Conservation (phyloP, 2,888 invertebrate species). For the Tanaodytes sp. region DNA sequence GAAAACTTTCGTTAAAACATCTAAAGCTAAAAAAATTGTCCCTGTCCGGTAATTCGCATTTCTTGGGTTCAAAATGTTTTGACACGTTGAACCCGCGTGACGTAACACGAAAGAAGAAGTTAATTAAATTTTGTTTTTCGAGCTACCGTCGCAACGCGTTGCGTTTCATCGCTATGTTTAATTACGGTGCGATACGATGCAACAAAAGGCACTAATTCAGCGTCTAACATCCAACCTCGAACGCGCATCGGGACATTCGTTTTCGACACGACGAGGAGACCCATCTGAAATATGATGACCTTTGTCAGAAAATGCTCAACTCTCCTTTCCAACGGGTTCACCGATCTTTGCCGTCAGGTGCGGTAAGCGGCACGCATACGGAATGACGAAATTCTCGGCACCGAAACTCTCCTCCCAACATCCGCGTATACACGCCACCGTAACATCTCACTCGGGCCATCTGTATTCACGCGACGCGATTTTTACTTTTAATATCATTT, state of each 20-base stretch:
- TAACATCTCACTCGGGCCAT: conserved; percentile 14
- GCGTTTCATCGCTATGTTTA: no score
- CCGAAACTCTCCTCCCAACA: conserved; percentile 29
- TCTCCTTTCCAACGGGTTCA: conserved; percentile 50
- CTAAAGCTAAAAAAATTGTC: no score
- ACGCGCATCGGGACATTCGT: conserved; percentile 18
- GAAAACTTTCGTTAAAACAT: no score
- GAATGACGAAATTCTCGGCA: conserved; percentile 37
- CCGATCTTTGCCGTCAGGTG: conserved; percentile 39
- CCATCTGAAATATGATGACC: conserved; percentile 35
- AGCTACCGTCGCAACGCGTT: no score
- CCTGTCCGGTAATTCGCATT: no score
- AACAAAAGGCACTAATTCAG: conserved; percentile 7
- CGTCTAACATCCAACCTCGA: conserved; percentile 1
- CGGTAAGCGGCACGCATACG: conserved; percentile 20
- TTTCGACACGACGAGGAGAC: conserved; percentile 16
- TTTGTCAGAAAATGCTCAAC: conserved; percentile 41
- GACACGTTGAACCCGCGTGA: no score
- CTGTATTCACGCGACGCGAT: conserved; percentile 17
- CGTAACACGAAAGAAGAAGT: no score
- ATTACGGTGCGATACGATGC: conserved; percentile 1
- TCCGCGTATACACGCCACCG: conserved; percentile 9
- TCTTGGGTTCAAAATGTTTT: no score
- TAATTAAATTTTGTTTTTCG: no score
- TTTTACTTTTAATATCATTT: conserved; percentile 3